A percentile compares a stretch with the other conserved stretches of the same genome.
phyloP scores from a whole-genome alignment of 2,797 vertebrate genomes.

The Peromyscus aztecus region DNA sequence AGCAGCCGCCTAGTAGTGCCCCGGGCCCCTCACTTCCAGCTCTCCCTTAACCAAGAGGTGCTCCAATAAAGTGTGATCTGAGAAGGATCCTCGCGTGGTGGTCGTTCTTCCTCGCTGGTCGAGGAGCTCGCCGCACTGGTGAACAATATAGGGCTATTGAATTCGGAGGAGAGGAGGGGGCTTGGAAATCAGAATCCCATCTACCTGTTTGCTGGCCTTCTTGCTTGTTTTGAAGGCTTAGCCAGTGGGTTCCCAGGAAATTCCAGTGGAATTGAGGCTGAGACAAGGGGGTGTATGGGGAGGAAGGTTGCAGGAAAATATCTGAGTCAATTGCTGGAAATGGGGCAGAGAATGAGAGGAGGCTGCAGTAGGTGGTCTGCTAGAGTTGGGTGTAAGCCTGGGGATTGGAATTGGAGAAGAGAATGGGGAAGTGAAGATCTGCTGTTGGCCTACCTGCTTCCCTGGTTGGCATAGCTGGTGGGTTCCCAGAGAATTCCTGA shows the following conservation, averaged over 20 bases:
- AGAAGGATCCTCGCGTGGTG: no score
- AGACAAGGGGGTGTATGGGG: background rate
- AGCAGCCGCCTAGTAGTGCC: no score
- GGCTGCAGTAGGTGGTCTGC: background rate
- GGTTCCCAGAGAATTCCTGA: background rate
- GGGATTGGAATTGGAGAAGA: background rate
- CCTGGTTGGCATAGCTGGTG: no score
- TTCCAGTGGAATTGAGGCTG: background rate
- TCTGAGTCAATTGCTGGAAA: background rate
- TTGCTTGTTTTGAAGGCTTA: background rate
- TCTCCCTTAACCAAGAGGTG: no score
- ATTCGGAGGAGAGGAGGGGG: background rate
- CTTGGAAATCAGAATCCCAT: background rate
- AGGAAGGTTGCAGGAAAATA: no score
- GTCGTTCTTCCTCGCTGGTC: no score
- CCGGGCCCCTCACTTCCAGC: no score
- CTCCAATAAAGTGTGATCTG: no score
- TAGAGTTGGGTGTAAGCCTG: background rate
- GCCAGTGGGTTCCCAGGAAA: background rate
- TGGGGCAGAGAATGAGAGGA: background rate
- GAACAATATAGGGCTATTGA: background rate
- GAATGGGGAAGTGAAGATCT: background rate
- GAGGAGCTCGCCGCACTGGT: no score
- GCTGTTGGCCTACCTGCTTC: no score
- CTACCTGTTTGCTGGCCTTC: background rate